Evolutionary conservation across 2,888 invertebrate genomes (phyloP).

Genomic region (Synanthedon formicaeformis): DNA sequence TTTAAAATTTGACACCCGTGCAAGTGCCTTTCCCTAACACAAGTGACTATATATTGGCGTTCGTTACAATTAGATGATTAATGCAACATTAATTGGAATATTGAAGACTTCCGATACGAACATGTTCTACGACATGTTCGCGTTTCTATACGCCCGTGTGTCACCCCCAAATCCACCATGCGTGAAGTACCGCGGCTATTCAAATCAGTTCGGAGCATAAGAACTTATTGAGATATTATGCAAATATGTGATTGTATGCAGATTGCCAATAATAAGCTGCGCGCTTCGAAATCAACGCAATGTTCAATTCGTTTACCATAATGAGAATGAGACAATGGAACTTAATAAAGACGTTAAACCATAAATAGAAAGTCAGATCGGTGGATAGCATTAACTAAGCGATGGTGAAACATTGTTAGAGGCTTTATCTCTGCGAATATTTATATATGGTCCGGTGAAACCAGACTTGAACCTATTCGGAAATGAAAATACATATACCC

Average conservation of each 20-base stretch:
- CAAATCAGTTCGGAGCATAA: constrained; percentile 30
- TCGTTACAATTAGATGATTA: no score
- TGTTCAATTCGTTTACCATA: constrained; percentile 55
- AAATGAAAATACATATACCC: no score
- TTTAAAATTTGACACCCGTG: no score
- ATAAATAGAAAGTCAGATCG: constrained; percentile 34
- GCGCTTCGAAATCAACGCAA: constrained; percentile 39
- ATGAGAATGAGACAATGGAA: constrained; percentile 59
- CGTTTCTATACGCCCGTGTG: background rate
- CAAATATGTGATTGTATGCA: constrained; percentile 67
- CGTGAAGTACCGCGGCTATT: constrained; percentile 33
- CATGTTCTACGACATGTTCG: background rate
- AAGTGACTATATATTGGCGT: no score
- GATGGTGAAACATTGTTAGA: constrained; percentile 5
- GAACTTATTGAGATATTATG: constrained; percentile 69
- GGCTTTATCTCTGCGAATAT: background rate
- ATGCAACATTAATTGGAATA: no score
- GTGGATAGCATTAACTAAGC: constrained; percentile 26
- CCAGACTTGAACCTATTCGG: no score
- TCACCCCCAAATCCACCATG: constrained; percentile 17
- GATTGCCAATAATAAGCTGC: constrained; percentile 57
- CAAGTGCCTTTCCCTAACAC: no score
- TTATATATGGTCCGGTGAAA: background rate
- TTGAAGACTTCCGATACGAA: no score
- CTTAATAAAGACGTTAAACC: constrained; percentile 60